Base-by-base conservation (phyloP, 2,888 invertebrate genomes). In the Caenorhabditis plicata region DNA sequence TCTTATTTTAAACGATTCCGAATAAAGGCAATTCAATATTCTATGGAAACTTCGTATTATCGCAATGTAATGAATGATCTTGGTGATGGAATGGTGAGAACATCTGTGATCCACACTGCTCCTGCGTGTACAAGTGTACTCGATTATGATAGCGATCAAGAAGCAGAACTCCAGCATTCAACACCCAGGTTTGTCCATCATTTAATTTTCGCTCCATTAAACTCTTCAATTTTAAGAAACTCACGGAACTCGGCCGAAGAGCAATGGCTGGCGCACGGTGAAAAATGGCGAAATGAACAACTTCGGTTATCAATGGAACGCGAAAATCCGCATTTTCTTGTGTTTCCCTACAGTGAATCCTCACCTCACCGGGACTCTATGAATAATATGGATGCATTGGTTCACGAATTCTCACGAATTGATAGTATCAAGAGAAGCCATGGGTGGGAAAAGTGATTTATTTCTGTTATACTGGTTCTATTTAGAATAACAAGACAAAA, bases 101-200 rank as follows among this genome's bases (percentile, higher is more conserved):
- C 73, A n/a, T 77, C 77, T 3, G 77, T 77, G 2, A 77, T 77
- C 17, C 77, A 77, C 54, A 77, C 77, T 2, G 77, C 77, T 8
- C 77, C 77, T 4, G 77, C 75, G 3, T 77, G 77, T 43, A 68
- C 70, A 23, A 71, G 69, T 15, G 58, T 77, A 27, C 45, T 77
- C 22, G 77, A 77, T 43, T 75, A 74, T 15, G 68, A 73, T 25
- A 57, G 60, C 8, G 74, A 74, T 7, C 62, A 64, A n/a, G 71
- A 69, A 11, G 46, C 53, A 1, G 38, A 51, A 9, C 31, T n/a
- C 11, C 26, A 47, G 3, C 56, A 39, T 8, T 48, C 65, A 2
- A 68, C 68, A 3, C 63, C 64, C 11, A 61, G 64, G 68, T 68
- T n/a, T 20, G 46, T 42, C 39, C 15, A 41, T 27, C n/a, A 3